Evolutionary conservation across 2,888 invertebrate genomes (phyloP).

Genomic region (Autographa gamma): DNA sequence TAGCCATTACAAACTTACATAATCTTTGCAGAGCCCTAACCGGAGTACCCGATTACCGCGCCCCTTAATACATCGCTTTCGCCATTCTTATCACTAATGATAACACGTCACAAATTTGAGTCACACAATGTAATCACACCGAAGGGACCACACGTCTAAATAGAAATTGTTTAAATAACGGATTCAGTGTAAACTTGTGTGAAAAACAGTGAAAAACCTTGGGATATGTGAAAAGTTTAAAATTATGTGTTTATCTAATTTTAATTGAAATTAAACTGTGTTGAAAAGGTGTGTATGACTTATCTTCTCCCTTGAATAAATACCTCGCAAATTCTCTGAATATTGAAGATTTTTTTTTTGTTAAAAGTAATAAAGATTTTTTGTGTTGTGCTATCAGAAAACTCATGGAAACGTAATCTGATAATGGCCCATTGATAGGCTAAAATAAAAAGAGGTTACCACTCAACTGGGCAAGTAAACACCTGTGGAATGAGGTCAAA

Average conservation of each 20-base stretch:
- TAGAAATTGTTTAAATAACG: conserved; percentile 32
- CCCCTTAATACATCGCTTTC: conserved; percentile 62
- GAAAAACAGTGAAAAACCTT: conserved; percentile 38
- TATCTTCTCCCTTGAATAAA: not conserved
- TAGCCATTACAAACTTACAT: conserved; percentile 15
- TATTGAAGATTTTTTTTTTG: not conserved
- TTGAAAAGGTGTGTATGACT: conserved; percentile 37
- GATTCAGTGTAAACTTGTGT: conserved; percentile 31
- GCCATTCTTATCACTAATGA: conserved; percentile 78
- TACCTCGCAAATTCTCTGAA: not conserved
- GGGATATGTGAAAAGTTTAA: conserved; percentile 43
- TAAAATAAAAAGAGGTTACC: conserved; percentile 15
- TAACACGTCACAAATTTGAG: conserved; percentile 80
- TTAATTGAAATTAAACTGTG: conserved; percentile 28
- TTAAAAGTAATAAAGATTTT: not conserved
- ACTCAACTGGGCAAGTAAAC: conserved; percentile 16
- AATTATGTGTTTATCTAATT: conserved; percentile 56
- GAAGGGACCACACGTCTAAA: conserved; percentile 69
- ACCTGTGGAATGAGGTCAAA: conserved; percentile 35
- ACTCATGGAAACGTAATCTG: conserved; percentile 1
- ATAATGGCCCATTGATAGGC: conserved; percentile 5
- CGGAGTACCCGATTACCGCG: conserved; percentile 46
- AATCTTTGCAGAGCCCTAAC: conserved; percentile 32
- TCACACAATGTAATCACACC: conserved; percentile 77
- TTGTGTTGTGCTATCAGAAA: not conserved